phyloP scores from a whole-genome alignment of 2,797 vertebrate species.

The Platyrinchus mystaceus region DNA sequence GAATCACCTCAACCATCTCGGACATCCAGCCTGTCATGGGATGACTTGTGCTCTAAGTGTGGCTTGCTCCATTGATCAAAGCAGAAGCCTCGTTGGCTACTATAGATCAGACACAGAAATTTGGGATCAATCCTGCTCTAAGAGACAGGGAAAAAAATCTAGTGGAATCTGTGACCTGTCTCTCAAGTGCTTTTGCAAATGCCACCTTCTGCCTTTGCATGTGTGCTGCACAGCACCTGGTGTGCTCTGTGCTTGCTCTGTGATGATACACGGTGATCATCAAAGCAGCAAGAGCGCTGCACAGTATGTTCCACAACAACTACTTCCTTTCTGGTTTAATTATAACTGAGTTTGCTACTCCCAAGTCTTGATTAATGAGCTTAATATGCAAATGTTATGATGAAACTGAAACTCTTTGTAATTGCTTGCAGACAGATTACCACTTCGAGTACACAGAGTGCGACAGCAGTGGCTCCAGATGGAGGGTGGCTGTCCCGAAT shows the following conservation, averaged over 20 bases:
- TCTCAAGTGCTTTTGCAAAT: constrained; percentile 9
- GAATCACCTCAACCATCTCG: not conserved
- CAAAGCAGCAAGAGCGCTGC: not conserved
- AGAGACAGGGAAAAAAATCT: not conserved
- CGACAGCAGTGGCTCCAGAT: constrained; percentile 92
- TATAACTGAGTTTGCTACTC: constrained; percentile 44
- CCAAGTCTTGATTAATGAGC: constrained; percentile 46
- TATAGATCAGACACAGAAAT: not conserved
- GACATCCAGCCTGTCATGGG: not conserved
- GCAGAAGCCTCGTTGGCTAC: not conserved
- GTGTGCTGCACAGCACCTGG: not conserved
- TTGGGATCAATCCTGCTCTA: not conserved
- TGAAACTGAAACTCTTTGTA: constrained; percentile 69
- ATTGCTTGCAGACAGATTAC: constrained; percentile 88
- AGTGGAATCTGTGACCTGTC: not conserved
- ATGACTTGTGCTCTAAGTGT: not conserved
- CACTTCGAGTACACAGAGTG: constrained; percentile 98
- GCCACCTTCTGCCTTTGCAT: not conserved
- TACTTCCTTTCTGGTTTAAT: constrained; percentile 51
- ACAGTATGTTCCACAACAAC: not conserved
- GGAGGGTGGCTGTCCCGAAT: constrained; percentile 95
- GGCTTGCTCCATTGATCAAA: not conserved
- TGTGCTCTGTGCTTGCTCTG: not conserved
- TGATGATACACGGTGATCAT: not conserved
- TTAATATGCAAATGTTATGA: constrained; percentile 51